These are phyloP conservation scores for Pyxicephalus adspersus DNA, from an alignment of 2,113 vertebrate species.

Conservation along the genomic window DNA sequence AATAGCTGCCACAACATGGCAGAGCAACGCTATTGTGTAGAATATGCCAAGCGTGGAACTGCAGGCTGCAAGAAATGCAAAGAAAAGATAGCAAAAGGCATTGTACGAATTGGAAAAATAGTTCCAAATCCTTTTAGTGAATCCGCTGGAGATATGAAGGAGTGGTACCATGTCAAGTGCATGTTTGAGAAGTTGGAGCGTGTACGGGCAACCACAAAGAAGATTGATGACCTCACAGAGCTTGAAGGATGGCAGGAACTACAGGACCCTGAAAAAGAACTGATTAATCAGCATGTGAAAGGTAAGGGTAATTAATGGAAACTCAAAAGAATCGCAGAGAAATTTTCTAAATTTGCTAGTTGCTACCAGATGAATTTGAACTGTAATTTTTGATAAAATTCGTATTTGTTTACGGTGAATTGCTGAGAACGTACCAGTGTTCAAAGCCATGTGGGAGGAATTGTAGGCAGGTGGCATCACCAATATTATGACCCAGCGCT, in stretches of 20 bases:
- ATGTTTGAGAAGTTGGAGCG: constrained; percentile 96
- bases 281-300: constrained; percentile 85
- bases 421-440: too few species aligned
- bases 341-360: neutral
- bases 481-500: too few species aligned
- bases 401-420: too few species aligned
- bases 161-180: constrained; percentile 96
- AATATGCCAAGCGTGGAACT: constrained; percentile 93
- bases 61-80: constrained; percentile 98
- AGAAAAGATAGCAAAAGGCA: constrained; percentile 91
- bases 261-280: constrained; percentile 87
- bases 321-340: neutral
- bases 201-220: constrained; percentile 93
- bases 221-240: constrained; percentile 93
- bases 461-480: too few species aligned
- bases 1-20: constrained; percentile 76
- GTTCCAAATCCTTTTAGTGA: constrained; percentile 97
- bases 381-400: too few species aligned
- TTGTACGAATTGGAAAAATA: constrained; percentile 92
- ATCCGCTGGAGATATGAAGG: constrained; percentile 96
- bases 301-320: constrained; percentile 66
- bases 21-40: constrained; percentile 91
- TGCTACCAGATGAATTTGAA: too few species aligned
- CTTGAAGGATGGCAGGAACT: constrained; percentile 96
- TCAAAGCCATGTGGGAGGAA: too few species aligned